Base-by-base conservation (phyloP, 2,113 vertebrate species). In the Phalacrocorax brasilianus region DNA sequence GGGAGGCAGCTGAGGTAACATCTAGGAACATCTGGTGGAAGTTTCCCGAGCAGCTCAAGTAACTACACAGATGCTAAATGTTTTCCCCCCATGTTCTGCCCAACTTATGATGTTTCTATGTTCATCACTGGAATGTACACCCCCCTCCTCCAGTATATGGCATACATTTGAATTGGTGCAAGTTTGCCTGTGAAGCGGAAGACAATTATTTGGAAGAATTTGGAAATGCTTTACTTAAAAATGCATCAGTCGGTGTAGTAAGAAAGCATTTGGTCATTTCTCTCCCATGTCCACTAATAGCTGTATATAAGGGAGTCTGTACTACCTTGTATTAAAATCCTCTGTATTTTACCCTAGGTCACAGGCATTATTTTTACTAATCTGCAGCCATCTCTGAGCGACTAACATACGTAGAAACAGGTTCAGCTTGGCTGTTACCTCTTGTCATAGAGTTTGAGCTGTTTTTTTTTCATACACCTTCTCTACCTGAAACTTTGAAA, bases 21-120 rank as follows among this genome's bases (percentile, higher is more conserved):
- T 94, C 80, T 72, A 81, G 80, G 74, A 96, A 89, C 78, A 97
- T 92, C 87, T 97, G 89, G 94, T 86, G 79, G 33, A 92, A 81
- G 33, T 89, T 98, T 97, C 87, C 45, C 11, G 42, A 71, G 63
- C 63, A 88, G 82, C 81, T 93, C 80, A 75, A 79, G 62, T 88
- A 87, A 52, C 40, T 81, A 72, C 66, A 68, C 61, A 89, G 87
- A 88, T 76, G 70, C 89, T 74, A 66, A 79, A 62, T 84, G 26
- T 15, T 73, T 93, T 71, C 49, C 5, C 14, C 24, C 24, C 14
- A 4, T 78, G 16, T 86, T 90, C 50, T 92, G 22, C 75, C 32
- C 28, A 67, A 19, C 28, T 74, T 67, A 55, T 1, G 18, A 56
- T 14, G 11, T 72, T 91, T 81, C 15, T 30, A 28, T 73, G 30